phyloP scores from a whole-genome alignment of 2,888 invertebrate genomes.

The Drosophila stalkeri region DNA sequence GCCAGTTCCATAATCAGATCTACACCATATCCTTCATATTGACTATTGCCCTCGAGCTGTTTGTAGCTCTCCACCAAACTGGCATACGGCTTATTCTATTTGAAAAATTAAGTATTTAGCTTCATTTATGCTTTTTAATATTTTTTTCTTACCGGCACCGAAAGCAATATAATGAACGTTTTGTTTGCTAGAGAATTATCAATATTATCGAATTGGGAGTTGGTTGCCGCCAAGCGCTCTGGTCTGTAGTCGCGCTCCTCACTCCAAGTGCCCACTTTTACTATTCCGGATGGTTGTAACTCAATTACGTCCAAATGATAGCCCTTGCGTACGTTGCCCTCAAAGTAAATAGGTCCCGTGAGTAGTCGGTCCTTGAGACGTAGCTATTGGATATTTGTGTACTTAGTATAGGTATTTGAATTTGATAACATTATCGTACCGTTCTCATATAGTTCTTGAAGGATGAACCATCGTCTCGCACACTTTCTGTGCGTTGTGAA shows the following conservation, averaged over 20 bases:
- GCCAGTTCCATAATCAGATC: conserved; percentile 93
- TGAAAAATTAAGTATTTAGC: neutral
- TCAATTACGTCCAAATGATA: conserved; percentile 90
- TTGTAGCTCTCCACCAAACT: conserved; percentile 91
- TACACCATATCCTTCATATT: conserved; percentile 94
- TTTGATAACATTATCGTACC: conserved; percentile 47
- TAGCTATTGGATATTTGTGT: conserved; percentile 49
- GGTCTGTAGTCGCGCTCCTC: conserved; percentile 87
- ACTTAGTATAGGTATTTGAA: neutral
- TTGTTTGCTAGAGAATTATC: conserved; percentile 89
- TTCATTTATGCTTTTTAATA: no score
- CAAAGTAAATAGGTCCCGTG: conserved; percentile 91
- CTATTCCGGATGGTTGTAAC: conserved; percentile 88
- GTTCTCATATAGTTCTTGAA: conserved; percentile 91
- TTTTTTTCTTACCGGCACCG: conserved; percentile 87
- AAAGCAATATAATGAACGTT: conserved; percentile 89
- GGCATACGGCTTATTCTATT: conserved; percentile 91
- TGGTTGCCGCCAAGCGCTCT: conserved; percentile 85
- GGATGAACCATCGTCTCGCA: conserved; percentile 92
- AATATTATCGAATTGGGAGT: conserved; percentile 85
- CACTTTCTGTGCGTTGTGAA: conserved; percentile 85
- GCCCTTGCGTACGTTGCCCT: conserved; percentile 91
- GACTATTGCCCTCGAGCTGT: conserved; percentile 90
- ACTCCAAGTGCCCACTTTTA: conserved; percentile 90
- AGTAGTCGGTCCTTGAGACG: conserved; percentile 83